Conservation (phyloP, 2,888 invertebrate genomes). For the Brenthis ino region DNA sequence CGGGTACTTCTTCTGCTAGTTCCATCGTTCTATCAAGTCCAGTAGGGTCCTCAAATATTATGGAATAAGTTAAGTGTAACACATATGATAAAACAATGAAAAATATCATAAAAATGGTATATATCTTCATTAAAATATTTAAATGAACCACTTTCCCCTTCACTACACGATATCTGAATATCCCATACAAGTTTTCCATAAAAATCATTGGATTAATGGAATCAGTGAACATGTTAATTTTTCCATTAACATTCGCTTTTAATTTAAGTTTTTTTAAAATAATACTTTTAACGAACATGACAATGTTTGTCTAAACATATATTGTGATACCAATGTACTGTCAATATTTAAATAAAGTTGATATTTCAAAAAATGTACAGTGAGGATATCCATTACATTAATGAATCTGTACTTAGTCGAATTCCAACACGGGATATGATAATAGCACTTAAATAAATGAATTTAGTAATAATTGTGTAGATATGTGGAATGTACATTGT, state of each 20-base stretch:
- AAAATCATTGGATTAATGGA: slow-evolving; percentile 4
- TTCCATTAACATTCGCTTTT: not conserved
- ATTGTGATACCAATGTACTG: not conserved
- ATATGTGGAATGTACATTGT: no score
- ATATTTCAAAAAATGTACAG: no score
- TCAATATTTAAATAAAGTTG: not conserved
- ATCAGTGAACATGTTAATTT: not conserved
- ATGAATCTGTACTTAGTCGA: no score
- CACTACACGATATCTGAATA: slow-evolving; percentile 15
- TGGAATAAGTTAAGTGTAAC: not conserved
- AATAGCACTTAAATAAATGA: no score
- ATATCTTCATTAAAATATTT: slow-evolving; percentile 18
- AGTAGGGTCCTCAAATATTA: not conserved
- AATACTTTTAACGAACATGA: not conserved
- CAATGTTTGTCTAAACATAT: not conserved
- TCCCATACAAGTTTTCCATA: slow-evolving; percentile 22
- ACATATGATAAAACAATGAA: not conserved
- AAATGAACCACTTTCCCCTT: slow-evolving; percentile 6
- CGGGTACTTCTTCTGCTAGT: slow-evolving; percentile 10
- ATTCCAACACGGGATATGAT: no score
- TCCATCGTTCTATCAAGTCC: slow-evolving; percentile 4
- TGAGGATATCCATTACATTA: no score
- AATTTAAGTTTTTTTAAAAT: not conserved
- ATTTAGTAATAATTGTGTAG: no score
- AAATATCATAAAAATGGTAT: slow-evolving; percentile 5